Conservation (phyloP, 1,140 invertebrate genomes). For the Eumeta japonica region DNA sequence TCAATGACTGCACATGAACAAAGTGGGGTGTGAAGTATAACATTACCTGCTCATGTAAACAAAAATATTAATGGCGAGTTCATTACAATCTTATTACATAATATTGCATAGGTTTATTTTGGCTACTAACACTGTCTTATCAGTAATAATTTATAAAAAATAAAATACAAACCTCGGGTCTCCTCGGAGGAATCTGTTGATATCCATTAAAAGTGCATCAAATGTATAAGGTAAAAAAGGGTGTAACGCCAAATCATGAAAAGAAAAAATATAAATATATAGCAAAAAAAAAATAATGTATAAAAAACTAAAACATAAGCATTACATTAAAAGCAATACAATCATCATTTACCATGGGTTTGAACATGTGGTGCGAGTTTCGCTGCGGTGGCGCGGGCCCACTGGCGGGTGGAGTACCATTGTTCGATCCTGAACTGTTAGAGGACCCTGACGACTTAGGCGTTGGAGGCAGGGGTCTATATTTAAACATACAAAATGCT, state of each 20-base stretch:
- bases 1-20: too few relatives aligned
- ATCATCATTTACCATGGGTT: conserved; percentile 70
- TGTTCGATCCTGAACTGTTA: conserved; percentile 57
- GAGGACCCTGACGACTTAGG: conserved; percentile 67
- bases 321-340: conserved; percentile 11
- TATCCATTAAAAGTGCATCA: conserved; percentile 31
- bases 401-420: conserved; percentile 43
- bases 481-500: conserved; percentile 5
- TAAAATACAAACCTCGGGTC: conserved; percentile 72
- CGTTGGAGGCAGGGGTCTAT: conserved; percentile 80
- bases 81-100: too few relatives aligned
- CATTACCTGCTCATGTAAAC: conserved; percentile 18
- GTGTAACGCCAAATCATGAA: conserved; percentile 60
- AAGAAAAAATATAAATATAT: conserved; percentile 48
- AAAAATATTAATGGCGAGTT: conserved; percentile 7
- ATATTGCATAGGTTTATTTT: too few relatives aligned
- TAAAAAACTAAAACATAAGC: conserved; percentile 20
- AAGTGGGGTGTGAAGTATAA: not conserved
- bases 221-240: conserved; percentile 41
- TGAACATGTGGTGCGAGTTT: conserved; percentile 77
- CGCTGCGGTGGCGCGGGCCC: conserved; percentile 70
- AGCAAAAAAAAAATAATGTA: conserved; percentile 26
- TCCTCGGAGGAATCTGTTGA: conserved; percentile 73
- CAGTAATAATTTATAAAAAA: not conserved
- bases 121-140: too few relatives aligned